phyloP scores from a whole-genome alignment of 2,888 invertebrate genomes.

The Lepidocyrtinus sp. region DNA sequence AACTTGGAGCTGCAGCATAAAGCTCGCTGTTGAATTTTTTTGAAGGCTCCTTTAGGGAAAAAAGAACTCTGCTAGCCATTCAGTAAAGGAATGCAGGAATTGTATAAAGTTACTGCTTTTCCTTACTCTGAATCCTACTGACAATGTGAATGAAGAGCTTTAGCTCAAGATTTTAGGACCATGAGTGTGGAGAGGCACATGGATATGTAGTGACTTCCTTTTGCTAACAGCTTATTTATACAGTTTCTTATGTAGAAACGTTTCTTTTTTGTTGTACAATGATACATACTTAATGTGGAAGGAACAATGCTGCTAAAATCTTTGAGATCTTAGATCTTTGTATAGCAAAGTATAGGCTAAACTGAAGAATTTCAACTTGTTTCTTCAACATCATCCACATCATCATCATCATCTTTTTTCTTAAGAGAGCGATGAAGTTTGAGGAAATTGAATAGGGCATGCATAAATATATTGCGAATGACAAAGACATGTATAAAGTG shows the following conservation, averaged over 20 bases:
- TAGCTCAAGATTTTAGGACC: no score
- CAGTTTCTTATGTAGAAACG: background rate
- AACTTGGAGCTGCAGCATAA: conserved; percentile 10
- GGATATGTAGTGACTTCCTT: background rate
- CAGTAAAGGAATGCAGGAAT: conserved; percentile 7
- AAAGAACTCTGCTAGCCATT: background rate
- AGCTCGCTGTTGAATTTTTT: conserved; percentile 4
- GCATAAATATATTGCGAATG: no score
- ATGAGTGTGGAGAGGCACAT: conserved; percentile 1
- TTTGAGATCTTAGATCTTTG: background rate
- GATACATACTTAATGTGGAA: background rate
- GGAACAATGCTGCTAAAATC: background rate
- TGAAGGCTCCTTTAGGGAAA: conserved; percentile 18
- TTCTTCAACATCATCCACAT: background rate
- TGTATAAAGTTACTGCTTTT: background rate
- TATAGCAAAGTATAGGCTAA: background rate
- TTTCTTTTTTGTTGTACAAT: conserved; percentile 8
- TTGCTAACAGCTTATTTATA: background rate
- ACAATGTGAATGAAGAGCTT: conserved; percentile 14
- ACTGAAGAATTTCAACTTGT: conserved; percentile 8
- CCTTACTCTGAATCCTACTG: background rate
- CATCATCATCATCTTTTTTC: background rate
- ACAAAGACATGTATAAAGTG: no score
- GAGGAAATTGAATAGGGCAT: no score
- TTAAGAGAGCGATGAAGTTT: background rate